Base-by-base conservation (phyloP, 2,888 invertebrate species). In the Scaptodrosophila latifasciaeformis region DNA sequence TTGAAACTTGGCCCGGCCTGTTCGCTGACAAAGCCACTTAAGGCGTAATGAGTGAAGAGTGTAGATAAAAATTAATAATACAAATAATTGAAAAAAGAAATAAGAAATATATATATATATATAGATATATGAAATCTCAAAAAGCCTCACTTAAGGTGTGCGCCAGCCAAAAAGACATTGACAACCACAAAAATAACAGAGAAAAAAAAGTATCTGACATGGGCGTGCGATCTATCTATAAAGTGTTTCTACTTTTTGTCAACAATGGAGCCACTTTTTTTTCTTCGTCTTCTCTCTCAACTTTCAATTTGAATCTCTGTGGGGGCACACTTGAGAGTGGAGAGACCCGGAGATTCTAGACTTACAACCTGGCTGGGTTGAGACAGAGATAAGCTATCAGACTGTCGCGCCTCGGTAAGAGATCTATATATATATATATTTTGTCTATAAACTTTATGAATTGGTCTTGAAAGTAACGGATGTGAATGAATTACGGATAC, bases 1-100 rank as follows among this genome's bases (percentile, higher is more conserved):
- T 37, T 82, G 72, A 76, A 82, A 82, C n/a, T n/a, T 82, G 76
- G 67, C 76, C 24, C n/a, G n/a, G n/a, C n/a, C n/a, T n/a, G n/a
- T n/a, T n/a, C n/a, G n/a, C n/a, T n/a, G 24, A 7, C 24, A 24
- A 24, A 3, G 24, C 24, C 24, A 24, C 24, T 5, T 3, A 7
- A 24, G 24, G 24, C 59, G 76, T 63, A 62, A 69, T 67, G 68
- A 67, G 65, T 67, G 60, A 59, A 66, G 75, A 80, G 77, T 62
- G 67, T 69, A 80, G 70, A 69, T 75, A 67, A 69, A 74, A 79
- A 74, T 79, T 72, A 79, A 70, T 63, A 62, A 59, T 64, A 54
- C 59, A 63, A 63, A 64, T 64, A 62, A 63, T 63, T 59, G 62
- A 47, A 48, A 52, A 49, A 46, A 53, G 54, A 42, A 39, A 31